These are phyloP conservation scores for Nettapus auritus DNA, from an alignment of 2,113 vertebrate genomes.

Conservation along the genomic window DNA sequence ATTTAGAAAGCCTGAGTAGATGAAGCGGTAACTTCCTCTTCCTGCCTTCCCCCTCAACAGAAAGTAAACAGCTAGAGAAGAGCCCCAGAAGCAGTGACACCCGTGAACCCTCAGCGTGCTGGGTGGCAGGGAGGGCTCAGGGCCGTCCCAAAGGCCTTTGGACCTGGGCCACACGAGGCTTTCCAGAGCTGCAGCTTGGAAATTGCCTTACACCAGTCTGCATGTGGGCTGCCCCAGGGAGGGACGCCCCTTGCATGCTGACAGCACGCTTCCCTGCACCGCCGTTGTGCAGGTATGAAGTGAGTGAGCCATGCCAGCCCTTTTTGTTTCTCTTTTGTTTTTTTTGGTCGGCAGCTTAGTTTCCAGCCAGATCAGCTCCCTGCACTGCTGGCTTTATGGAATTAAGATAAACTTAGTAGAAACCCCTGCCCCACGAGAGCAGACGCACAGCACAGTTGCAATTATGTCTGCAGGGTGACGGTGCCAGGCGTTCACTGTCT, in stretches of 20 bases:
- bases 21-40: constrained; percentile 25
- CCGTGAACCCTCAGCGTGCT: neutral
- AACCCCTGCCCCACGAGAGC: neutral
- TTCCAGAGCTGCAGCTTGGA: neutral
- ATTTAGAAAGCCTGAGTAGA: constrained; percentile 54
- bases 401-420: neutral
- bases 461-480: neutral
- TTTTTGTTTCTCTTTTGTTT: neutral
- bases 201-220: neutral
- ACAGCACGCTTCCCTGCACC: neutral
- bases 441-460: neutral
- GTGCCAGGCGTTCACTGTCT: neutral
- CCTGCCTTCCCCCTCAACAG: neutral
- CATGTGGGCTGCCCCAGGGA: neutral
- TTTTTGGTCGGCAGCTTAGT: neutral
- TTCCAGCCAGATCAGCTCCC: neutral
- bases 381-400: neutral
- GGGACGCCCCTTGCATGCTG: neutral
- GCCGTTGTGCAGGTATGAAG: neutral
- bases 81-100: neutral
- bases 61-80: neutral
- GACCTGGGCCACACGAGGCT: neutral
- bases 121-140: neutral
- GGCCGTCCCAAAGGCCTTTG: neutral
- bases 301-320: neutral